These are phyloP conservation scores for Caenorhabditis tropicalis DNA, from an alignment of 1,140 invertebrate genomes.

Conservation along the genomic window DNA sequence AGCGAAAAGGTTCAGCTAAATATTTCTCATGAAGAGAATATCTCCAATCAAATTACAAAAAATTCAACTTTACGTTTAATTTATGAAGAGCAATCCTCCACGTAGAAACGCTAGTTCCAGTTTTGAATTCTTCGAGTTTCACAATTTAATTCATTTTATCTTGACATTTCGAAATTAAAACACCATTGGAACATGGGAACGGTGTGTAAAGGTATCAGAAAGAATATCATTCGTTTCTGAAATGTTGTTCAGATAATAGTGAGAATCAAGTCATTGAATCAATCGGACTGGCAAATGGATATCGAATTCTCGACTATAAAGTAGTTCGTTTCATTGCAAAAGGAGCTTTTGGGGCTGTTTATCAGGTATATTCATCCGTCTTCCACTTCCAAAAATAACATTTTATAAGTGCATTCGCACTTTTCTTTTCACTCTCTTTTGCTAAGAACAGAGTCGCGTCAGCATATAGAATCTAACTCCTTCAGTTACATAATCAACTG, in stretches of 20 bases:
- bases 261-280: conserved; percentile 16
- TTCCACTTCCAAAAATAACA: not conserved
- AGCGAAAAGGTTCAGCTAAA: too few relatives aligned
- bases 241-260: not conserved
- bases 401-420: not conserved
- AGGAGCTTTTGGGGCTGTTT: conserved; percentile 24
- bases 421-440: not conserved
- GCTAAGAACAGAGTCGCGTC: not conserved
- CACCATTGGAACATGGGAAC: conserved; percentile 36
- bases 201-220: conserved; percentile 28
- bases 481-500: not conserved
- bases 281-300: not conserved
- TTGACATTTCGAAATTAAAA: not conserved
- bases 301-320: conserved; percentile 16
- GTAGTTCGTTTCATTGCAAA: not conserved
- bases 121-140: too few relatives aligned
- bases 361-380: not conserved
- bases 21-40: too few relatives aligned
- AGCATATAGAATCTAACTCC: not conserved
- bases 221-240: not conserved
- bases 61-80: too few relatives aligned
- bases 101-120: not conserved
- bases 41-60: too few relatives aligned
- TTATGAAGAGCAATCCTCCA: not conserved
- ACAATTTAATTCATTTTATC: too few relatives aligned